phyloP scores from a whole-genome alignment of 1,140 invertebrate genomes.

The Trypoxylus dichotomus region DNA sequence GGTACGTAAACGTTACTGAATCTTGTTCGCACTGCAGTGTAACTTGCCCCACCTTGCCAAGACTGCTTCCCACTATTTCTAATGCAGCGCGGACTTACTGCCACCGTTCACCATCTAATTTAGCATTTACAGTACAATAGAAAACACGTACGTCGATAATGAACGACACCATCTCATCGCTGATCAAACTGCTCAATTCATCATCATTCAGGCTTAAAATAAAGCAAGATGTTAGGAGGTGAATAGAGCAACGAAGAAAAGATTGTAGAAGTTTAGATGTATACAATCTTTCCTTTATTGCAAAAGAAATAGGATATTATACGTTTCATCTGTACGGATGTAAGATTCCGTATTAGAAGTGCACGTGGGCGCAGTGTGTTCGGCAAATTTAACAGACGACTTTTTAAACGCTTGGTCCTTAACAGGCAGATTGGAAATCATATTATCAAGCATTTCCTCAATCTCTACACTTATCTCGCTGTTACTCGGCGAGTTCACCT shows the following conservation, averaged over 20 bases:
- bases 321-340: not conserved
- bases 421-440: not conserved
- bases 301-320: not conserved
- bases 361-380: not conserved
- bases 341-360: not conserved
- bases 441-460: not conserved
- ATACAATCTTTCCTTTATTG: too few species aligned
- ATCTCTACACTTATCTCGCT: not conserved
- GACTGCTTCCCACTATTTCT: too few species aligned
- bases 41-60: too few species aligned
- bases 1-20: too few species aligned
- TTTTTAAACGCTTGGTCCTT: not conserved
- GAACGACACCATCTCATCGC: not conserved
- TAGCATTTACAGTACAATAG: too few species aligned
- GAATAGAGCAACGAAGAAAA: too few species aligned
- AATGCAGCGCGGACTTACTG: too few species aligned
- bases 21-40: too few species aligned
- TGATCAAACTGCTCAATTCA: not conserved
- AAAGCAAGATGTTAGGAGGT: not conserved
- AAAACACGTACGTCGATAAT: not conserved
- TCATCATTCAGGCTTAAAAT: not conserved
- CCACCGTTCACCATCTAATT: too few species aligned
- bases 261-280: too few species aligned
- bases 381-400: not conserved
- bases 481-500: not conserved